Percentiles rank a stretch among this genome's conserved stretches.
Conservation (phyloP, 2,113 vertebrate species). For the Cygnus atratus region DNA sequence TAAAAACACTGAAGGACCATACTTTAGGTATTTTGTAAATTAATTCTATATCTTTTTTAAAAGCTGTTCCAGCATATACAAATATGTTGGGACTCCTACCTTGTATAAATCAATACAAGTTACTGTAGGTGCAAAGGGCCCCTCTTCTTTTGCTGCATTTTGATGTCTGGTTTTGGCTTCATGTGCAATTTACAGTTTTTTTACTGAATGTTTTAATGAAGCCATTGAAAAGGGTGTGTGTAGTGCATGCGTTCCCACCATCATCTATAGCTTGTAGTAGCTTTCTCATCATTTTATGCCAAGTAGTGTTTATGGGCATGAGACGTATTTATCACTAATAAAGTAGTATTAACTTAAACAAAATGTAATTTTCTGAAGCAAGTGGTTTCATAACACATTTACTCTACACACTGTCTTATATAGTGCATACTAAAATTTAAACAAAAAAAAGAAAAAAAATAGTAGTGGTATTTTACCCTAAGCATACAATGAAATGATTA, state of each 20-base stretch:
- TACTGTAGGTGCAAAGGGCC: conserved; percentile 71
- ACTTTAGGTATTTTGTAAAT: conserved; percentile 96
- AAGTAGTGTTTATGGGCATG: conserved; percentile 78
- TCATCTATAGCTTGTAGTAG: conserved; percentile 80
- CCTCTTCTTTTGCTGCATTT: conserved; percentile 79
- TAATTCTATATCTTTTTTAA: conserved; percentile 80
- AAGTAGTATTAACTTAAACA: conserved; percentile 66
- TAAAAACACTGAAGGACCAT: conserved; percentile 99
- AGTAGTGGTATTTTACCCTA: conserved; percentile 28
- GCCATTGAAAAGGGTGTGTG: conserved; percentile 72
- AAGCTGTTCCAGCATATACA: conserved; percentile 75
- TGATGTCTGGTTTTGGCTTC: conserved; percentile 74
- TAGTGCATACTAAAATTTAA: conserved; percentile 66
- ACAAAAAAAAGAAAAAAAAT: conserved; percentile 30
- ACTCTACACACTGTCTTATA: conserved; percentile 62
- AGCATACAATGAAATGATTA: not conserved
- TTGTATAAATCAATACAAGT: conserved; percentile 82
- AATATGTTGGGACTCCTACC: conserved; percentile 69
- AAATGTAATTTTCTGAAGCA: conserved; percentile 58
- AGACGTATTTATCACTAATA: conserved; percentile 75
- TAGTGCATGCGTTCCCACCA: conserved; percentile 78
- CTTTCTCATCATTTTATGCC: conserved; percentile 81
- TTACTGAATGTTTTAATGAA: conserved; percentile 79
- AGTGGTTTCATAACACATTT: conserved; percentile 51
- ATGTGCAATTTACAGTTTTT: conserved; percentile 71